Base-by-base conservation (phyloP, 1,140 invertebrate genomes). In the Drosophila tropicalis region DNA sequence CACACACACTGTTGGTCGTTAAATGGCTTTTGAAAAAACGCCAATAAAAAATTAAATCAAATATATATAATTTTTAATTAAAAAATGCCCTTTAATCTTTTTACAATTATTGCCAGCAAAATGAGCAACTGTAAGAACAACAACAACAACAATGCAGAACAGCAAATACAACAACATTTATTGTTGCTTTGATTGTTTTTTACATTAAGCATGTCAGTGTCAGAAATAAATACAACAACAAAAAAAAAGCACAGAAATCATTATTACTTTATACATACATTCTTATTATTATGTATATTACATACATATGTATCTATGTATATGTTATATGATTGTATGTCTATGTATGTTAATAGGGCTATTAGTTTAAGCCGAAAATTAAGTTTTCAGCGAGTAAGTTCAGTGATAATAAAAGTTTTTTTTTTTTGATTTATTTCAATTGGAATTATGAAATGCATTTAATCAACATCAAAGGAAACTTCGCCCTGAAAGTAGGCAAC, bases 11-110 rank as follows among this genome's bases (percentile, higher is more conserved):
- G 44, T 22, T 51, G 44, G 73, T 69, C 69, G 83, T 87, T 86
- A 87, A 86, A 87, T 83, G 83, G 84, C 83, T 77, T 83, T 87
- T 89, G 71, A 86, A 86, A 89, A 78, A 84, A 79, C 81, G 77
- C 76, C 84, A 87, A 87, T 87, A 89, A 87, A 51, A 89, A 87
- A 89, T 87, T 87, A 87, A 87, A 87, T 87, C 84, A 87, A 87
- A 87, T 84, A 87, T 84, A 89, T 89, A 87, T 89, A 89, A 87
- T 87, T 87, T 87, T 87, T 87, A 87, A 87, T 87, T 87, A 87
- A 87, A 87, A 89, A 87, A 89, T 75, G 74, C 76, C 84, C 84
- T 89, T 87, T 87, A 89, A 89, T 89, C 84, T 84, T 70, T 87
- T 87, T 70, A 89, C 82, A 86, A 87, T 86, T 87, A 86, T 86